A percentile compares a stretch with the other conserved stretches of the same genome.
Evolutionary conservation across 1,140 invertebrate species (phyloP).

Genomic region (Nebria ingens): DNA sequence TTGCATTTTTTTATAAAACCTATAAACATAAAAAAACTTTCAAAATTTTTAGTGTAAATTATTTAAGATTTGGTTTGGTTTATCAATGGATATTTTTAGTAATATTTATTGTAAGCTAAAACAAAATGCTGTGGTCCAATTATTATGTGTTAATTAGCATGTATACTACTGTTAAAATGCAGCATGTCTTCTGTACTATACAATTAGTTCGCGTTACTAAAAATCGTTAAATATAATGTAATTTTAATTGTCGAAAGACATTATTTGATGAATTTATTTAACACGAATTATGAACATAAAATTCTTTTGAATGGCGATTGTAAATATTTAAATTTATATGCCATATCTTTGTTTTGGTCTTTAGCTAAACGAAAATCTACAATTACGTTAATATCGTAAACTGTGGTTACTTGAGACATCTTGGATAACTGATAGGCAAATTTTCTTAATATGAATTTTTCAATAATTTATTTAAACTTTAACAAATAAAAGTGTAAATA

Average conservation of each 20-base stretch:
- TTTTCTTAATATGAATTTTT: too few relatives aligned
- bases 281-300: too few relatives aligned
- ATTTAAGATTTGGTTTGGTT: too few relatives aligned
- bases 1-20: not conserved
- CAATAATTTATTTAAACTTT: too few relatives aligned
- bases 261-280: not conserved
- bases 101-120: not conserved
- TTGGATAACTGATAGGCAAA: too few relatives aligned
- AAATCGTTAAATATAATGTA: not conserved
- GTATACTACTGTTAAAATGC: not conserved
- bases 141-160: not conserved
- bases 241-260: not conserved
- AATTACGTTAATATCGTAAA: too few relatives aligned
- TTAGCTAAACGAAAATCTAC: not conserved
- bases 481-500: too few relatives aligned
- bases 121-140: not conserved
- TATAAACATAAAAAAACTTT: not conserved
- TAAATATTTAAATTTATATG: not conserved
- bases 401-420: too few relatives aligned
- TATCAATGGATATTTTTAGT: not conserved
- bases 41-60: not conserved
- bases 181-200: not conserved
- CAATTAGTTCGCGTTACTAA: too few relatives aligned
- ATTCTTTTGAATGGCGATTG: not conserved
- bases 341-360: not conserved